Evolutionary conservation across 2,888 invertebrate genomes (phyloP), one percentile per base, ranked within the genome.

Genomic region (Pyrocoelia pectoralis): DNA sequence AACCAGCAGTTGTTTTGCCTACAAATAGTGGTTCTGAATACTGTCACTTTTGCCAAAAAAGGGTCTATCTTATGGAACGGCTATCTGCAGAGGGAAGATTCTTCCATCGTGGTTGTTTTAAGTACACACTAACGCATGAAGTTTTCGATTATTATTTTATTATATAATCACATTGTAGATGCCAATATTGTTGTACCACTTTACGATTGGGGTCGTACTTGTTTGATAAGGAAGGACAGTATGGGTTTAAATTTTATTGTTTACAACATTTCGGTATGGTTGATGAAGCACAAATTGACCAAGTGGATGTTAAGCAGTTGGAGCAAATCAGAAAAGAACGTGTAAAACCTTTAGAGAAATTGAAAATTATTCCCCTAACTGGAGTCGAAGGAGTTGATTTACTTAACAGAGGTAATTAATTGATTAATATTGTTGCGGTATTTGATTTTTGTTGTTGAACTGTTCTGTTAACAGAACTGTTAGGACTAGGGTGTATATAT

Each of bases 41-140:
- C 74, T 95, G 90, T 83, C 94, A 89, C 84, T 95, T 96, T 82
- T 98, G 98, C 83, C 88, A 90, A 56, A 92, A 93, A 80, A 88
- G 94, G 46, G 97, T 98, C 56, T 98, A 98, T 81, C 88, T 97
- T 19, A 95, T 97, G 85, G 97, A 98, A 81, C 87, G 94, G 68
- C 88, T 96, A 68, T 91, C 89, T 48, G 94, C 96, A 1, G 94
- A 95, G 84, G 95, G 95, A 12, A 87, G 93, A 74, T 93, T 93
- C 76, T 89, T 97, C 79, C 97, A 98, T 82, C 88, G 96, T 61
- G 91, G 92, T 46, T 98, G 98, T 83, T 94, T 98, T 83, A 90
- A 80, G 41, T 50, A 17, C 13, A 1, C 33, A 4, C 33, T n/a
- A 4, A n/a, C n/a, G 33, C 2, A 3, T n/a, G 3, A 10, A 33